Conservation (phyloP, 2,888 invertebrate genomes). For the Tanytarsus gracilentus region DNA sequence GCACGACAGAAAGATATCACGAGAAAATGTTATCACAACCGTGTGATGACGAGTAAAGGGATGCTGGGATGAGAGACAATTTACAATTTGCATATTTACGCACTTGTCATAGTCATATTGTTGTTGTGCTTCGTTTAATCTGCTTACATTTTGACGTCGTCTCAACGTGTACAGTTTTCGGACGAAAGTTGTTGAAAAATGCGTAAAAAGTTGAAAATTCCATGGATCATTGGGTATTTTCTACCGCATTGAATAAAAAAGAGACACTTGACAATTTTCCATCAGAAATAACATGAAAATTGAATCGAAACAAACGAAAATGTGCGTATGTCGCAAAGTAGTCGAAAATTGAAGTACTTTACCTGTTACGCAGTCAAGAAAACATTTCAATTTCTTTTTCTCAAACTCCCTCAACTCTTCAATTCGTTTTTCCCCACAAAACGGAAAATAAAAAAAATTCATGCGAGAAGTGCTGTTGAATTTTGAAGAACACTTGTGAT, state of each 20-base stretch:
- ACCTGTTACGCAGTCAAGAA: slow-evolving; percentile 2
- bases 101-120: slow-evolving; percentile 27
- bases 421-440: neutral
- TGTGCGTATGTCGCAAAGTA: no score
- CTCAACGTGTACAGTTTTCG: no score
- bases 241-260: no score
- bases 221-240: no score
- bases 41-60: neutral
- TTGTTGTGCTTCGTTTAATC: slow-evolving; percentile 29
- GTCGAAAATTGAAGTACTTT: no score
- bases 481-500: slow-evolving; percentile 6
- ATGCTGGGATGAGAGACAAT: slow-evolving; percentile 5
- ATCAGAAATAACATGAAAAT: no score
- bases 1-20: slow-evolving; percentile 9
- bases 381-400: neutral
- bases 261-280: no score
- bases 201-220: no score
- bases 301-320: no score
- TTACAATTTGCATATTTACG: slow-evolving; percentile 29
- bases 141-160: slow-evolving; percentile 17
- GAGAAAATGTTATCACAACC: slow-evolving; percentile 23
- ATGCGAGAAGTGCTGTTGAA: neutral
- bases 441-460: neutral
- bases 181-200: no score
- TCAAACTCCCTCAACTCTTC: neutral